Percentiles rank a stretch among this genome's conserved stretches.
These are phyloP conservation scores for Platypus cylindrus DNA, from an alignment of 2,888 invertebrate species.

Conservation along the genomic window DNA sequence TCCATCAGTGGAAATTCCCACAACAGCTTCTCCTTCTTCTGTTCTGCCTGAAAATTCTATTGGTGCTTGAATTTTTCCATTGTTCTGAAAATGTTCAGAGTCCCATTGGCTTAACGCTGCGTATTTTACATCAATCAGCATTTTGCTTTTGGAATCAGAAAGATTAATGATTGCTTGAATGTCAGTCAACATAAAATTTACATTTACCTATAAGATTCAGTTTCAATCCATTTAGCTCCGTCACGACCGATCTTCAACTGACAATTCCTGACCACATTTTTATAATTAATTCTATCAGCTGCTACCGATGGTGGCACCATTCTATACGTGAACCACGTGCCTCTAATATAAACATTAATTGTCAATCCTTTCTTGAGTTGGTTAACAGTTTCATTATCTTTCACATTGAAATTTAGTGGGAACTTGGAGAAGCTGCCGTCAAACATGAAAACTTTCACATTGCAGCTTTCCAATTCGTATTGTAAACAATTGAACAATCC, in stretches of 20 bases:
- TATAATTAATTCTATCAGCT: too few relatives aligned
- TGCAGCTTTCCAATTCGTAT: slow-evolving; percentile 5
- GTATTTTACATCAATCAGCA: slow-evolving; percentile 3
- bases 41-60: slow-evolving; percentile 6
- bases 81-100: neutral
- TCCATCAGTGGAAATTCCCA: slow-evolving; percentile 33
- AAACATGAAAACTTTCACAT: slow-evolving; percentile 12
- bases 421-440: too few relatives aligned
- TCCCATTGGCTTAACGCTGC: slow-evolving; percentile 4
- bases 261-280: slow-evolving; percentile 35
- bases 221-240: slow-evolving; percentile 1
- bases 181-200: too few relatives aligned
- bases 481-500: slow-evolving; percentile 15
- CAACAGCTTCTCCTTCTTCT: slow-evolving; percentile 28
- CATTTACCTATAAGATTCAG: slow-evolving; percentile 3
- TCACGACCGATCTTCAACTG: slow-evolving; percentile 21
- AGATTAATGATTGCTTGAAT: too few relatives aligned
- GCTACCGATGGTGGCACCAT: too few relatives aligned
- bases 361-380: slow-evolving; percentile 16
- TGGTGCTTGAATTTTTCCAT: neutral
- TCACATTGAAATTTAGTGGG: slow-evolving; percentile 10
- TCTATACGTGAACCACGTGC: slow-evolving; percentile 16
- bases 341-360: slow-evolving; percentile 16
- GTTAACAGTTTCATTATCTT: slow-evolving; percentile 7
- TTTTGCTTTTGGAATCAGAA: slow-evolving; percentile 1